These are phyloP conservation scores for Pitta sordida DNA, from an alignment of 2,113 vertebrate species.

Conservation along the genomic window DNA sequence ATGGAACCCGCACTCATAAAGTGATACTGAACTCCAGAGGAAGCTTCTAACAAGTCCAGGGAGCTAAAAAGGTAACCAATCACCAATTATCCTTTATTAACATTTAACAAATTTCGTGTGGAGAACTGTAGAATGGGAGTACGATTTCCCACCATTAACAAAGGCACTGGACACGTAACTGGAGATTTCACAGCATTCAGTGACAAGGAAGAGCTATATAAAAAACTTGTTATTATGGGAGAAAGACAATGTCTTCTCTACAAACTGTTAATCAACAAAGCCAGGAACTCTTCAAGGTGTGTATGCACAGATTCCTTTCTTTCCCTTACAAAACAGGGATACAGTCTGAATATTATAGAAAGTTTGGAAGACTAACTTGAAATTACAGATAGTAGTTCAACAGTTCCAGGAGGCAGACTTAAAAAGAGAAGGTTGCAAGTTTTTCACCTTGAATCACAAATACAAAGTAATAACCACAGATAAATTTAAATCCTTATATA, in stretches of 20 bases:
- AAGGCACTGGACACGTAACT: not conserved
- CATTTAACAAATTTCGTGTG: not conserved
- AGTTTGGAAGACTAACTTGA: not conserved
- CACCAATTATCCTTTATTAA: not conserved
- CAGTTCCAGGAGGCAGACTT: not conserved
- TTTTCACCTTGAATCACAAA: not conserved
- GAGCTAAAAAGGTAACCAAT: slow-evolving; percentile 15
- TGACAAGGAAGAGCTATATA: not conserved
- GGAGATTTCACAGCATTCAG: not conserved
- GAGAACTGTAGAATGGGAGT: not conserved
- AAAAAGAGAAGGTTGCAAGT: not conserved
- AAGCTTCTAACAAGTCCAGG: not conserved
- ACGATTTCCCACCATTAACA: not conserved
- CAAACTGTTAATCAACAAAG: not conserved
- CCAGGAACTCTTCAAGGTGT: not conserved
- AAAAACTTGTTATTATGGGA: not conserved
- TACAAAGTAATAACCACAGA: not conserved
- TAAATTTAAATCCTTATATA: not conserved
- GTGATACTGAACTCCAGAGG: not conserved
- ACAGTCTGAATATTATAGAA: accelerated
- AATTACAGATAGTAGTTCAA: not conserved
- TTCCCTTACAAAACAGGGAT: not conserved
- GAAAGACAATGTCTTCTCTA: not conserved
- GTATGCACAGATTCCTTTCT: not conserved
- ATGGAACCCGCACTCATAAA: not conserved